phyloP scores from a whole-genome alignment of 1,140 invertebrate species.

The Cydia amplana region DNA sequence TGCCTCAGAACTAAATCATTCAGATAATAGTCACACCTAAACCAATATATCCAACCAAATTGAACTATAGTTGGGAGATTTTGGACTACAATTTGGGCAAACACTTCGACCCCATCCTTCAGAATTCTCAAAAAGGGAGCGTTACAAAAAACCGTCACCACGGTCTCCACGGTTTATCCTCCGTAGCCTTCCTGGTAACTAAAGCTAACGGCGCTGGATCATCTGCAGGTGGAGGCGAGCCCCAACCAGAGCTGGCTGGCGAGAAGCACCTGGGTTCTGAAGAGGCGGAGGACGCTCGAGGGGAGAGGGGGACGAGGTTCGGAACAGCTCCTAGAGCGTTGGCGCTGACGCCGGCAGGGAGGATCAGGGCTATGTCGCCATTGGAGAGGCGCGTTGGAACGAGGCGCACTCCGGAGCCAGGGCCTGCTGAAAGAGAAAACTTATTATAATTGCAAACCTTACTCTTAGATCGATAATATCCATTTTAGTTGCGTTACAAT shows the following conservation, averaged over 20 bases:
- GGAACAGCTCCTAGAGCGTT: constrained; percentile 80
- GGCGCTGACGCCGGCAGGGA: constrained; percentile 82
- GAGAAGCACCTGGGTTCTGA: constrained; percentile 73
- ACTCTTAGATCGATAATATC: not conserved
- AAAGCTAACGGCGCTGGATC: constrained; percentile 84
- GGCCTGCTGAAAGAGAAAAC: constrained; percentile 79
- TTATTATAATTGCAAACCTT: not conserved
- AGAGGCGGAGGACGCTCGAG: constrained; percentile 84
- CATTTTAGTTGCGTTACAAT: too few relatives aligned
- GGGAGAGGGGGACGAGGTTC: constrained; percentile 85
- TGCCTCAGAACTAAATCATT: too few relatives aligned
- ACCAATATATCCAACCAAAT: too few relatives aligned
- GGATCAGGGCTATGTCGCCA: constrained; percentile 88
- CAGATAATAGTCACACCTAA: too few relatives aligned
- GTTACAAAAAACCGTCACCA: constrained; percentile 81
- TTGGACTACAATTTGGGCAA: too few relatives aligned
- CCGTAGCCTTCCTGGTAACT: constrained; percentile 83
- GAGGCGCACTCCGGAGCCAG: constrained; percentile 85
- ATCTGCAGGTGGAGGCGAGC: constrained; percentile 58
- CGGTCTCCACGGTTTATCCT: constrained; percentile 84
- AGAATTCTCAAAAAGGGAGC: not conserved
- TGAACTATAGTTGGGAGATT: too few relatives aligned
- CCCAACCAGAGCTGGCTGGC: constrained; percentile 70
- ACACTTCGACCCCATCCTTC: constrained; percentile 33
- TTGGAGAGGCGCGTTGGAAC: constrained; percentile 89